Conservation (phyloP, 2,113 vertebrate genomes). For the Otus sunia region DNA sequence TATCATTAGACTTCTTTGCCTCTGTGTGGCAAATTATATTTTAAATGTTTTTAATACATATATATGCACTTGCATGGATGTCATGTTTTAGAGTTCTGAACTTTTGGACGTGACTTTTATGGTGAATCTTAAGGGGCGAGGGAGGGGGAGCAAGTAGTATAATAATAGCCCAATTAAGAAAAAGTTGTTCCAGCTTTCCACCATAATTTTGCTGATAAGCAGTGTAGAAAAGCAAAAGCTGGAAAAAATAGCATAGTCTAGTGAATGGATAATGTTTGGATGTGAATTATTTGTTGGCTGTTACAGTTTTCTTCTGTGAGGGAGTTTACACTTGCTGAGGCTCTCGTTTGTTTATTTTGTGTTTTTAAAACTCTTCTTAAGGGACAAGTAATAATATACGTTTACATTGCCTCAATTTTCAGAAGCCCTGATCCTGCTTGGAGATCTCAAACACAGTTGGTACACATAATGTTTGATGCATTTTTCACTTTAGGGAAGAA, state of each 20-base stretch:
- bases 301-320: background rate
- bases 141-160: background rate
- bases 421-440: background rate
- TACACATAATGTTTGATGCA: accelerated
- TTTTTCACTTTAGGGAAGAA: background rate
- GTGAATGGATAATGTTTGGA: background rate
- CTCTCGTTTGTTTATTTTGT: background rate
- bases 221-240: background rate
- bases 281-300: background rate
- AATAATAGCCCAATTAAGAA: background rate
- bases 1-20: background rate
- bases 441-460: background rate
- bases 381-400: background rate
- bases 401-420: background rate
- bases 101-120: background rate
- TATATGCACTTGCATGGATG: background rate
- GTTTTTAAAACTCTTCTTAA: background rate
- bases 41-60: background rate
- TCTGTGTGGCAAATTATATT: background rate
- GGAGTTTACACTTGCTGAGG: background rate
- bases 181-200: background rate
- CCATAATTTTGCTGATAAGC: background rate
- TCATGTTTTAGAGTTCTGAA: background rate
- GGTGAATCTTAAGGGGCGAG: background rate
- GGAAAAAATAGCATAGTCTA: background rate